Evolutionary conservation across 1,140 invertebrate species (phyloP).

Genomic region (Subanguina moxae): DNA sequence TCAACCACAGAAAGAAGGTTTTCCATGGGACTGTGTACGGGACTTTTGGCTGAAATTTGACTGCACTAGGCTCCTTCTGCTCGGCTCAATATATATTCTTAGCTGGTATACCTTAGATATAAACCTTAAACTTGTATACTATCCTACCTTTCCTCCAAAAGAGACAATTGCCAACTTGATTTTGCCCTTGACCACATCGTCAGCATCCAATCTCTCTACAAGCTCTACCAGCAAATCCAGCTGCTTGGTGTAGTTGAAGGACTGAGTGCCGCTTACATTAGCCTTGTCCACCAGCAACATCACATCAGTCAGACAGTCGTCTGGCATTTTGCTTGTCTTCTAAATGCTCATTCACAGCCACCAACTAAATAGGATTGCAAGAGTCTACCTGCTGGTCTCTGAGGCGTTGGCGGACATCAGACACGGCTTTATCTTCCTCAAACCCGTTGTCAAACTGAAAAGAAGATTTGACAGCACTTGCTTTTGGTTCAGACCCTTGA

Average conservation of each 20-base stretch:
- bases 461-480: neutral
- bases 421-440: neutral
- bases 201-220: slow-evolving; percentile 1
- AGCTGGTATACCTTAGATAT: neutral
- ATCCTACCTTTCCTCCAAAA: slow-evolving; percentile 23
- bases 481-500: neutral
- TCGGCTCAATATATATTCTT: too few species aligned
- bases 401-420: neutral
- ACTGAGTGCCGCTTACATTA: neutral
- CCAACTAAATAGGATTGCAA: neutral
- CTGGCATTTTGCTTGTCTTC: slow-evolving; percentile 8
- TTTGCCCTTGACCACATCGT: slow-evolving; percentile 14
- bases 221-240: slow-evolving; percentile 18
- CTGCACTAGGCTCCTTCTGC: too few species aligned
- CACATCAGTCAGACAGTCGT: slow-evolving; percentile 28
- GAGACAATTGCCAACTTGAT: slow-evolving; percentile 18
- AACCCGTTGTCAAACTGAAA: neutral
- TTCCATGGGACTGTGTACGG: too few species aligned
- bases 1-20: too few species aligned
- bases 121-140: neutral
- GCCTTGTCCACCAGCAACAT: slow-evolving; percentile 21
- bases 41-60: too few species aligned
- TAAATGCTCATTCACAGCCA: neutral
- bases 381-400: neutral
- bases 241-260: slow-evolving; percentile 22